Percentiles rank a stretch among this genome's conserved stretches.
These are phyloP conservation scores for Pionites leucogaster DNA, from an alignment of 2,113 vertebrate genomes.

Conservation along the genomic window DNA sequence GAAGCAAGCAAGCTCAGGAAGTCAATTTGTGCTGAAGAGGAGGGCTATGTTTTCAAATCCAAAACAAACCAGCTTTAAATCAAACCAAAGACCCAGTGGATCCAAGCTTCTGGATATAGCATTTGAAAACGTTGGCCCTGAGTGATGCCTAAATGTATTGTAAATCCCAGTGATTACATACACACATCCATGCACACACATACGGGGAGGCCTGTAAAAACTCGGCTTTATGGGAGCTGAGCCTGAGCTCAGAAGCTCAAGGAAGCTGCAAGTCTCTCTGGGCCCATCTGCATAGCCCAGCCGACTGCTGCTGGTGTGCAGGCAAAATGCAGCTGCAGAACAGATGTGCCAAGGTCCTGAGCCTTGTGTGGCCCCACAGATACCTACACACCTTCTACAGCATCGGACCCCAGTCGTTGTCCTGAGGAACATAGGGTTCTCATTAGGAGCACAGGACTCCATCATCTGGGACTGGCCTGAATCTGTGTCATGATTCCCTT, in stretches of 20 bases:
- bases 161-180: background rate
- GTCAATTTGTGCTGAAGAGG: background rate
- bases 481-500: background rate
- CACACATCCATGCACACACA: background rate
- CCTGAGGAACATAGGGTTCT: background rate
- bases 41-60: background rate
- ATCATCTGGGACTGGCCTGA: background rate
- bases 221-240: background rate
- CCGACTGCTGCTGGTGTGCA: background rate
- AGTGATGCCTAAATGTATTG: background rate
- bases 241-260: background rate
- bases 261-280: background rate
- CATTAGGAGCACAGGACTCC: background rate
- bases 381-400: background rate
- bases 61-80: background rate
- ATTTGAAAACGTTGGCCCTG: background rate
- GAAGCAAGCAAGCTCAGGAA: background rate
- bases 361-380: background rate
- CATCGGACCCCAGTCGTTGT: background rate
- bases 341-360: background rate
- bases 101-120: slow-evolving; percentile 19
- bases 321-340: background rate
- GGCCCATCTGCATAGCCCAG: background rate
- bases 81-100: background rate
- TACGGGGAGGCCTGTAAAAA: background rate